Evolutionary conservation across 1,140 invertebrate species (phyloP), one percentile per base, ranked within the genome.

Genomic region (Diorhabda elongata): DNA sequence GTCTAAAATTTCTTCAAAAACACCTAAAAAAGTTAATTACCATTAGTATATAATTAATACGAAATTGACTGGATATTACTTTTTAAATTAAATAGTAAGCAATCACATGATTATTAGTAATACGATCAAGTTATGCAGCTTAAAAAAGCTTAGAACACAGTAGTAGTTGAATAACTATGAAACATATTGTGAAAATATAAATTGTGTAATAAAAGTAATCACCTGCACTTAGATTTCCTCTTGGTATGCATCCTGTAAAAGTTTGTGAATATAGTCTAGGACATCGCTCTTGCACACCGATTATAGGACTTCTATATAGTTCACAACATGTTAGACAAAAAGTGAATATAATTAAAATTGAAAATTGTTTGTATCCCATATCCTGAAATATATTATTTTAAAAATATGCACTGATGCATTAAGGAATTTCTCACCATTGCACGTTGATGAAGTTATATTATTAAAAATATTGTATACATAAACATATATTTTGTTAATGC

Each of bases 1-100:
- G 45, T 84, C 82, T 11, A 81, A 77, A 67, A 87, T 84, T 74
- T 88, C 85, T 45, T 83, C 84, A 71, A 85, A 91, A 62, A 83
- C 84, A 7, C 88, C 89, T 80, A 58, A 61, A 76, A 73, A 44
- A 57, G 43, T 42, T n/a, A 62, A 44, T 42, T 60, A 8, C 3
- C 44, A 64, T 6, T 57, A 64, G 41, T 69, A 64, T 42, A n/a
- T 9, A 63, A n/a, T 26, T 26, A 26, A 26, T 26, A 26, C 26
- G 26, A 26, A 26, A 26, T 26, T 26, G 26, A 26, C 1, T 26
- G 26, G 26, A 26, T 26, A 26, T 26, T 26, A 26, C 26, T 26
- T 26, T 26, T 26, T 26, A 26, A 26, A 26, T 26, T 26, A 26
- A 26, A 26, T 26, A 26, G 26, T 26, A 26, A 26, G 1, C 26